Percentiles rank a stretch among this genome's conserved stretches.
Evolutionary conservation across 2,113 vertebrate genomes (phyloP).

Genomic region (Opisthocomus hoazin): DNA sequence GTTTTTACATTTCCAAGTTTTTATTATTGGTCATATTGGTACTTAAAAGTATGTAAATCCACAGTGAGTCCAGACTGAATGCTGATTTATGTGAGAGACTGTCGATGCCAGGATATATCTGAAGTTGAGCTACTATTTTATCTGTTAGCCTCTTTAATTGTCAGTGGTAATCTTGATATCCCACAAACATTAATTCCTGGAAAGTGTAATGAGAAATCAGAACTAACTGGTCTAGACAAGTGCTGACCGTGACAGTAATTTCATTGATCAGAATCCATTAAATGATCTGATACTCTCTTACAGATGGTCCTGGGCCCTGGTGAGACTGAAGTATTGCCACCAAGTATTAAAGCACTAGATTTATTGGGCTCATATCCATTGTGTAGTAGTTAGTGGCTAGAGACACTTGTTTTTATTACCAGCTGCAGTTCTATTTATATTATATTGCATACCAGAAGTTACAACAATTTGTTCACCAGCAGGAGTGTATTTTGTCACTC

Average conservation of each 20-base stretch:
- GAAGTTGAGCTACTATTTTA: background rate
- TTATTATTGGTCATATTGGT: background rate
- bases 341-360: background rate
- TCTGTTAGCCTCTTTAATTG: background rate
- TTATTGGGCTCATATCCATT: background rate
- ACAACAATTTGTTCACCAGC: background rate
- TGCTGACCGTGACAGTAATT: background rate
- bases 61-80: background rate
- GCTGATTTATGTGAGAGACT: background rate
- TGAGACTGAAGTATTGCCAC: background rate
- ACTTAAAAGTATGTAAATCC: background rate
- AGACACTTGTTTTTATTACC: background rate
- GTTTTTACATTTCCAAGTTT: background rate
- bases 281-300: background rate
- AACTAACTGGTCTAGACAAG: background rate
- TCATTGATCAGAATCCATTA: conserved; percentile 14
- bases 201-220: background rate
- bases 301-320: background rate
- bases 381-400: background rate
- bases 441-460: background rate
- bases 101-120: background rate
- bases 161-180: background rate
- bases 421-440: background rate
- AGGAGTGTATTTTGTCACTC: background rate
- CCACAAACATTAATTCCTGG: conserved; percentile 9